These are phyloP conservation scores for Onchidella celtica DNA, from an alignment of 2,888 invertebrate species.

Conservation along the genomic window DNA sequence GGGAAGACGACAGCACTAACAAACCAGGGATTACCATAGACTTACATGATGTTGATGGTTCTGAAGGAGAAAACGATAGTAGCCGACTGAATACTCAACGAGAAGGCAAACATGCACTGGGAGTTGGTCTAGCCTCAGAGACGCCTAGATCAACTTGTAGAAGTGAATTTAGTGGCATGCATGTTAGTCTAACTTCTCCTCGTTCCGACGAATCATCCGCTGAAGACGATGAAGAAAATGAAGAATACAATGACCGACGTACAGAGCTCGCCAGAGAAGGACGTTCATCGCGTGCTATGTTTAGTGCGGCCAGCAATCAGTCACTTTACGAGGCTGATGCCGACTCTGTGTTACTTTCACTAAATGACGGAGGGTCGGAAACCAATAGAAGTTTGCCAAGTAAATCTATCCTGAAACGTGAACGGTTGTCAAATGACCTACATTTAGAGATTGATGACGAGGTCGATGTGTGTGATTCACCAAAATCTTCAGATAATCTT, in stretches of 20 bases:
- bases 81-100: background rate
- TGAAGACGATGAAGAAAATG: background rate
- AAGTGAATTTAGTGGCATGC: background rate
- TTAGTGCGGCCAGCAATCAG: background rate
- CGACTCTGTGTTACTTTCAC: background rate
- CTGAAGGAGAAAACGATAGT: background rate
- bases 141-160: background rate
- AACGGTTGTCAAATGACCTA: background rate
- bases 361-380: background rate
- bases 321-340: background rate
- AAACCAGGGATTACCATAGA: slow-evolving; percentile 7
- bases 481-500: background rate
- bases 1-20: background rate
- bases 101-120: background rate
- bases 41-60: background rate
- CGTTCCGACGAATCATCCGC: background rate
- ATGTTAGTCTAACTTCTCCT: background rate
- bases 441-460: background rate
- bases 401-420: background rate
- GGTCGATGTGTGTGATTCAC: background rate
- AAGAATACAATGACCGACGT: background rate
- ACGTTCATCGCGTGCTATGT: background rate
- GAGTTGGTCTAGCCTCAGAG: background rate
- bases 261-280: background rate
- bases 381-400: background rate